Percentiles rank a stretch among this genome's conserved stretches.
These are phyloP conservation scores for Abrostola triplasia DNA, from an alignment of 2,888 invertebrate species.

Conservation along the genomic window DNA sequence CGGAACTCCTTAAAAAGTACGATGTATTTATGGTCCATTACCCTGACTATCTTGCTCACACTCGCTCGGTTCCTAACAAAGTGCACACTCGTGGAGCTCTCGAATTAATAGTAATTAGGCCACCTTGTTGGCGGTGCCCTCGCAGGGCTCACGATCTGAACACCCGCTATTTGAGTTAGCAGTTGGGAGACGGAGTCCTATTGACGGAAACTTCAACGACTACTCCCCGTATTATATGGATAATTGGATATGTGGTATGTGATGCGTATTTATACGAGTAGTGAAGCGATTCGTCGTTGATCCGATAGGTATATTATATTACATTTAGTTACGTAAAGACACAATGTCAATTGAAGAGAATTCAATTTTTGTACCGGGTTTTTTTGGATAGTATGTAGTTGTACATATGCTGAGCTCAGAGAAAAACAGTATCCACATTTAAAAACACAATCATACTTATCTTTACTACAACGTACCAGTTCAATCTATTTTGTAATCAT, in stretches of 20 bases:
- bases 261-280: no score
- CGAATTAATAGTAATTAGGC: conserved; percentile 72
- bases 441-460: no score
- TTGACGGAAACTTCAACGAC: conserved; percentile 25
- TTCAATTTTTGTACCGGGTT: no score
- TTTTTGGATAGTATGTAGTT: no score
- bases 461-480: no score
- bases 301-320: neutral
- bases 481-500: no score
- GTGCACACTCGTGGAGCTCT: conserved; percentile 52
- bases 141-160: conserved; percentile 34
- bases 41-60: conserved; percentile 42
- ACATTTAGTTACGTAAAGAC: no score
- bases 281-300: no score
- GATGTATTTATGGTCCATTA: conserved; percentile 53
- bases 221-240: neutral
- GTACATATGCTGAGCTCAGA: no score
- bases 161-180: conserved; percentile 45
- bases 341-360: no score
- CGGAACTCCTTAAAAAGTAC: conserved; percentile 30
- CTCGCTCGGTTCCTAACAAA: conserved; percentile 45
- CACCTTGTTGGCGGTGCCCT: conserved; percentile 58
- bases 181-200: conserved; percentile 21
- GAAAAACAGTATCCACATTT: no score
- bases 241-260: neutral